A percentile compares a stretch with the other conserved stretches of the same genome.
phyloP scores from a whole-genome alignment of 2,797 vertebrate species.

The Gadopsis marmoratus region DNA sequence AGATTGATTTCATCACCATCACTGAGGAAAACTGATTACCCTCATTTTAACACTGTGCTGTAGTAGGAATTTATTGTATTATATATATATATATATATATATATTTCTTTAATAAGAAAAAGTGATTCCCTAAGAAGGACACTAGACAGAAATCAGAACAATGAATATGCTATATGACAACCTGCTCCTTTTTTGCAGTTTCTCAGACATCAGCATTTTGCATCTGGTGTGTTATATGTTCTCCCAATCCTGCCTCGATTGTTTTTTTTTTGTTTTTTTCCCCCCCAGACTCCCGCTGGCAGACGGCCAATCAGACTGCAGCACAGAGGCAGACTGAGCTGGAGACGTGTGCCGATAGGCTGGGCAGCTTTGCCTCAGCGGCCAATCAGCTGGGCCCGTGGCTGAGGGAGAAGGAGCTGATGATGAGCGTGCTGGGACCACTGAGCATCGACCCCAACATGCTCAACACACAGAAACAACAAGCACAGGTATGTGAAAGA shows the following conservation, averaged over 20 bases:
- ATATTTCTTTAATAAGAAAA: not conserved
- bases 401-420: constrained; percentile 97
- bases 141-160: not conserved
- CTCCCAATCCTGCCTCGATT: not conserved
- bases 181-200: not conserved
- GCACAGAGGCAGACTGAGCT: constrained; percentile 92
- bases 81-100: too few relatives aligned
- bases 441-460: constrained; percentile 98
- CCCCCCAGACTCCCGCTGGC: constrained; percentile 91
- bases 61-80: not conserved
- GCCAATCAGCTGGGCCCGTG: constrained; percentile 94
- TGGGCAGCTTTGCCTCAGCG: constrained; percentile 92
- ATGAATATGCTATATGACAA: not conserved
- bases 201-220: constrained; percentile 1
- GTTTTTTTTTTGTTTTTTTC: not conserved
- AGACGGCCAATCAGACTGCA: constrained; percentile 89
- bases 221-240: not conserved
- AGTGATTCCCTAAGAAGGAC: not conserved
- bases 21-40: not conserved
- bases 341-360: constrained; percentile 91
- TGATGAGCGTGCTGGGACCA: constrained; percentile 98
- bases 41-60: not conserved
- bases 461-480: constrained; percentile 97
- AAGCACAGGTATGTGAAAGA: constrained; percentile 91
- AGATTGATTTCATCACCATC: not conserved